Base-by-base conservation (phyloP, 2,888 invertebrate species). In the Troides oblongomaculatus region DNA sequence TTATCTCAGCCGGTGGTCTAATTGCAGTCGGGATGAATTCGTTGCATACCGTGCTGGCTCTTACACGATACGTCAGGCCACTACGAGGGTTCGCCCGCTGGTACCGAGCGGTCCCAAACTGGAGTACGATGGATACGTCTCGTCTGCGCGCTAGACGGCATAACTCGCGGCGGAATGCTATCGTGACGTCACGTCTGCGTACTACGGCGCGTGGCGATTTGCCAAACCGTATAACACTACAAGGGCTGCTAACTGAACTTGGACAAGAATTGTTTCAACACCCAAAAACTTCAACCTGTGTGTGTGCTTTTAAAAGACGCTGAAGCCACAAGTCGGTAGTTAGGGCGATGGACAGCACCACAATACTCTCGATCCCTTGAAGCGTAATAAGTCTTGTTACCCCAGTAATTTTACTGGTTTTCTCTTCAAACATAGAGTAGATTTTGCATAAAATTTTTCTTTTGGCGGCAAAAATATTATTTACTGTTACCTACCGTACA, bases 141-240 rank as follows among this genome's bases (percentile, higher is more conserved):
- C 62, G 62, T 63, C 66, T 62, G 58, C 61, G 70, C 36, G 56
- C 70, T 70, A 66, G 70, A 70, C 70, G 66, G 71, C 69, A 71
- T 74, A 73, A 64, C 74, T 71, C 68, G 67, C 65, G 66, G 50
- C 73, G 80, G 78, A 79, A 81, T 81, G 78, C 77, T 76, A 62
- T 58, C 43, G 76, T 82, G 84, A 83, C 83, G 83, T 84, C 80
- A 81, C 75, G 82, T 81, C 85, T 79, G 82, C 82, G 85, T 85
- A 79, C 76, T 78, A 84, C 79, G 71, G 39, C 69, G 67, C 66
- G 72, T 80, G 82, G 84, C 77, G 65, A 36, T 25, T 59, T 68
- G 84, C 84, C 84, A 83, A 77, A 72, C 64, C 60, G 61, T 60
- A 61, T 56, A 67, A 17, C 69, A 39, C 21, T 18, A n/a, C 21